A percentile compares a stretch with the other conserved stretches of the same genome.
phyloP scores from a whole-genome alignment of 2,888 invertebrate genomes.

The Heliconius charithonia region DNA sequence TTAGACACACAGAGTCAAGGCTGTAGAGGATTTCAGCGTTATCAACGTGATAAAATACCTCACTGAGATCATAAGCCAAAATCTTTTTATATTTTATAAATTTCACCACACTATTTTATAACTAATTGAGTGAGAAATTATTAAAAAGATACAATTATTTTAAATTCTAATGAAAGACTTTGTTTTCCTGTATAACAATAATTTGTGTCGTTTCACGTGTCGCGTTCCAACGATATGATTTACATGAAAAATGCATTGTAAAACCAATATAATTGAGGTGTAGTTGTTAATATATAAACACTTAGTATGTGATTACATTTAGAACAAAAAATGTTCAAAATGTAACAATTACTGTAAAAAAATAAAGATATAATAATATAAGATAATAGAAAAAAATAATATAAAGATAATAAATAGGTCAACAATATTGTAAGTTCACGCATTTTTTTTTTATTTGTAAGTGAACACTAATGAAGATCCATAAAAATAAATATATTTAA shows the following conservation, averaged over 20 bases:
- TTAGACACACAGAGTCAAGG: conserved; percentile 62
- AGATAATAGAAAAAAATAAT: too few relatives aligned
- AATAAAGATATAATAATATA: too few relatives aligned
- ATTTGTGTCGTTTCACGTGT: conserved; percentile 7
- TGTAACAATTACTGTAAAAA: background rate
- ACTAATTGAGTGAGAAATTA: background rate
- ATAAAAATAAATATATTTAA: background rate
- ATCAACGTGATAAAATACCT: conserved; percentile 43
- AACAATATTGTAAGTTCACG: background rate
- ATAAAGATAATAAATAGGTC: background rate
- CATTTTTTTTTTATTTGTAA: background rate
- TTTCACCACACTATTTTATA: background rate
- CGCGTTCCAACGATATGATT: conserved; percentile 23
- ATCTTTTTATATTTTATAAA: conserved; percentile 26
- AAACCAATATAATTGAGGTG: conserved; percentile 6
- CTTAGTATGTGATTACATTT: background rate
- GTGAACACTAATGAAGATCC: background rate
- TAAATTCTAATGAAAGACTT: background rate
- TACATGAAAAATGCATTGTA: conserved; percentile 37
- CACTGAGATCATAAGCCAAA: conserved; percentile 31
- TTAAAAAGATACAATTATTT: too few relatives aligned
- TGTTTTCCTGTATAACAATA: background rate
- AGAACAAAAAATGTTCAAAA: too few relatives aligned
- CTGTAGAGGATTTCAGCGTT: conserved; percentile 54
- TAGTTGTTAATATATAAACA: background rate